Percentiles rank a stretch among this genome's conserved stretches.
These are phyloP conservation scores for Planococcus citri DNA, from an alignment of 1,140 invertebrate genomes.

Conservation along the genomic window DNA sequence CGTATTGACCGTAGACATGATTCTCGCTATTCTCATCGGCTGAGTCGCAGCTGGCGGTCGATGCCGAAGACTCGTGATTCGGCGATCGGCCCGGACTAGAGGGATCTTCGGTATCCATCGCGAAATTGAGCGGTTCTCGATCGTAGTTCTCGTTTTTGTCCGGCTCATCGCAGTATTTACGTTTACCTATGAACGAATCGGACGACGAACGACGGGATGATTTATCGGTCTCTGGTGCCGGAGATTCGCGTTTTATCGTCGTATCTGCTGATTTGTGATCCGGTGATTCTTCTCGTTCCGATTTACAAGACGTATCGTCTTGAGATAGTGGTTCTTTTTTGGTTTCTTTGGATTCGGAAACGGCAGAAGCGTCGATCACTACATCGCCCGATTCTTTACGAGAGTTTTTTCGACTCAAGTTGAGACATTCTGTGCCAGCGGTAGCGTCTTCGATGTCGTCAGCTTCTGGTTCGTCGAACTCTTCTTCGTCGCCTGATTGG, in stretches of 20 bases:
- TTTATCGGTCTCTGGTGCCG: neutral
- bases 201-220: neutral
- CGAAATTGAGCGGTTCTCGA: neutral
- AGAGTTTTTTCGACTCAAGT: conserved; percentile 19
- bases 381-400: neutral
- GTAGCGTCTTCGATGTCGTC: no score
- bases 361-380: conserved; percentile 23
- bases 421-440: conserved; percentile 25
- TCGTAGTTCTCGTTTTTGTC: neutral
- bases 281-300: neutral
- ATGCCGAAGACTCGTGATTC: conserved; percentile 24
- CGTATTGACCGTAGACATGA: conserved; percentile 52
- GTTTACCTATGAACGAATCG: neutral
- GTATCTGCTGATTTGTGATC: neutral
- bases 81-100: conserved; percentile 7
- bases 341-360: conserved; percentile 24
- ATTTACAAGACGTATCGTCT: no score
- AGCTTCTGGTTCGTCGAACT: conserved; percentile 27
- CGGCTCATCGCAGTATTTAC: neutral
- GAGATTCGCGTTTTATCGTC: neutral
- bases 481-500: neutral
- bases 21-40: conserved; percentile 33
- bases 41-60: conserved; percentile 24
- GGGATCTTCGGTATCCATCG: neutral
- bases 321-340: conserved; percentile 24